phyloP scores from a whole-genome alignment of 2,113 vertebrate species.

The Psittacara wagleri region DNA sequence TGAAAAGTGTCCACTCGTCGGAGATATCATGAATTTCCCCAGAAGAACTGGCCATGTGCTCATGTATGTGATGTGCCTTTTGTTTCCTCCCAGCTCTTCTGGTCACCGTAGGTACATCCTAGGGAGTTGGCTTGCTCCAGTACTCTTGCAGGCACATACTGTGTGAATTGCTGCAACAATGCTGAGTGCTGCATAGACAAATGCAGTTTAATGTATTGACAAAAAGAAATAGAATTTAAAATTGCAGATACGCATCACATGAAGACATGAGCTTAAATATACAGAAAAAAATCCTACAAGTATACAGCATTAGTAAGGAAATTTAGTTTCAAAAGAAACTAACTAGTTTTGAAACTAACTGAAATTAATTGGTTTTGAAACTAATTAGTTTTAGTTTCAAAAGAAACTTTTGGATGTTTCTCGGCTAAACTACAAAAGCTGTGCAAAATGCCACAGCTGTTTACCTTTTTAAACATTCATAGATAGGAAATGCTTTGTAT shows the following conservation, averaged over 20 bases:
- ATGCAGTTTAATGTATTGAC: not conserved
- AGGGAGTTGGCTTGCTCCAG: not conserved
- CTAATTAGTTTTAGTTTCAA: not conserved
- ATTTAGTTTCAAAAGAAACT: not conserved
- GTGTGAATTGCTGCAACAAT: not conserved
- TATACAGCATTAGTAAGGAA: not conserved
- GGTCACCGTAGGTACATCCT: not conserved
- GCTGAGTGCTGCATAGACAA: not conserved
- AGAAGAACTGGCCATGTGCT: not conserved
- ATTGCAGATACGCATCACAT: not conserved
- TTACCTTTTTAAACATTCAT: not conserved
- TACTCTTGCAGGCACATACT: not conserved
- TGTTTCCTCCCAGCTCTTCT: not conserved
- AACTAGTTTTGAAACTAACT: not conserved
- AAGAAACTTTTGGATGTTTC: not conserved
- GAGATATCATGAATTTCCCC: not conserved
- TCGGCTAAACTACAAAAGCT: not conserved
- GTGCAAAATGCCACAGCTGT: not conserved
- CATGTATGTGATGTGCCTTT: not conserved
- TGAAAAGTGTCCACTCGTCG: not conserved
- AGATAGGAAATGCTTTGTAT: not conserved
- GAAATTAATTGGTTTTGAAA: not conserved
- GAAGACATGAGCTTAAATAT: not conserved
- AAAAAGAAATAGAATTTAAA: not conserved
- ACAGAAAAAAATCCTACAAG: fast-evolving